These are phyloP conservation scores for Capreolus pygargus DNA, from an alignment of 2,113 vertebrate genomes.

Conservation along the genomic window DNA sequence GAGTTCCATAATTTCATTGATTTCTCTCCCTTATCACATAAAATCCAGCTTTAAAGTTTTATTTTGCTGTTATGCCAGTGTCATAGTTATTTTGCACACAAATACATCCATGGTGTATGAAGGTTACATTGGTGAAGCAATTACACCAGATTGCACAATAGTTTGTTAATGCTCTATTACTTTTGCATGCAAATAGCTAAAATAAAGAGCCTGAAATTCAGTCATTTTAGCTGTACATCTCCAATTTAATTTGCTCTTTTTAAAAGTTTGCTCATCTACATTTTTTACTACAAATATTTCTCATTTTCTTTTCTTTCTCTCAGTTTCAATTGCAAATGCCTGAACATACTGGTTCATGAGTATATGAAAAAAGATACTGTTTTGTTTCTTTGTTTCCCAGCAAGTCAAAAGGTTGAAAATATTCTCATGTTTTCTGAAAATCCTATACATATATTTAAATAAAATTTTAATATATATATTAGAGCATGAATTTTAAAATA, in stretches of 20 bases:
- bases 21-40: slow-evolving; percentile 7
- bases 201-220: slow-evolving; percentile 47
- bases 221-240: slow-evolving; percentile 27
- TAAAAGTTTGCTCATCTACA: background rate
- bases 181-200: slow-evolving; percentile 75
- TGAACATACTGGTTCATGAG: background rate
- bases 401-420: background rate
- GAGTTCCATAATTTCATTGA: background rate
- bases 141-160: slow-evolving; percentile 69
- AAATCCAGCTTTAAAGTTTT: slow-evolving; percentile 59
- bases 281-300: slow-evolving; percentile 49
- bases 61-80: slow-evolving; percentile 37
- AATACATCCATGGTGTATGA: slow-evolving; percentile 40
- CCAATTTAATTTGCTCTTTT: background rate
- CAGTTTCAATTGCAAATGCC: background rate
- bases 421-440: background rate
- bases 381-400: background rate
- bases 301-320: background rate
- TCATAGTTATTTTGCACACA: slow-evolving; percentile 50
- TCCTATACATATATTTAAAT: background rate
- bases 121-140: slow-evolving; percentile 49
- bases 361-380: background rate
- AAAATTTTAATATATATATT: background rate
- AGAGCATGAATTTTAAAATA: background rate
- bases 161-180: slow-evolving; percentile 72